Evolutionary conservation across 2,888 invertebrate genomes (phyloP).

Genomic region (Agrenia bidenticulata): DNA sequence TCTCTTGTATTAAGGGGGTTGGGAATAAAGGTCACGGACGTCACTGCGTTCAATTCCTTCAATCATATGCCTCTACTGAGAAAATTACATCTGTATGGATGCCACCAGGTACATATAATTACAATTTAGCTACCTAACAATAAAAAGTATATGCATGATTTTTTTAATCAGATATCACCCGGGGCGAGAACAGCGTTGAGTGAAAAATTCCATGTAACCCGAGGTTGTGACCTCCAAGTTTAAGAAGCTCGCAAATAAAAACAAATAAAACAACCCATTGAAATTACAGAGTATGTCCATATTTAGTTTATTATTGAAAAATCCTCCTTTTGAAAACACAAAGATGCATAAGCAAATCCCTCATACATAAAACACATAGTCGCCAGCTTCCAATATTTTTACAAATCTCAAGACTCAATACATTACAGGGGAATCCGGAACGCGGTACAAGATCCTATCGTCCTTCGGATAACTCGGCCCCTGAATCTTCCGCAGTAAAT

Average conservation of each 20-base stretch:
- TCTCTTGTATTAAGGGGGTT: slow-evolving; percentile 44
- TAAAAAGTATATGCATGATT: not conserved
- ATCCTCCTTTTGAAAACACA: too few relatives aligned
- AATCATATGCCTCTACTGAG: slow-evolving; percentile 41
- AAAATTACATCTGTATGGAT: slow-evolving; percentile 48
- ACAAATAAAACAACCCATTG: not conserved
- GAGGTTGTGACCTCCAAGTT: slow-evolving; percentile 39
- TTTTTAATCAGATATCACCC: slow-evolving; percentile 24
- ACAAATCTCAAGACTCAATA: not conserved
- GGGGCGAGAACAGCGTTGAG: slow-evolving; percentile 21
- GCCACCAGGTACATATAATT: slow-evolving; percentile 35
- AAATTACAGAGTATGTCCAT: too few relatives aligned
- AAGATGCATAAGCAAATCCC: too few relatives aligned
- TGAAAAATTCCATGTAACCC: slow-evolving; percentile 32
- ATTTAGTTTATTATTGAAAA: too few relatives aligned
- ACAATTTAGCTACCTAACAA: not conserved
- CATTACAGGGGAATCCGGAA: slow-evolving; percentile 21
- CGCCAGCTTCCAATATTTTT: not conserved
- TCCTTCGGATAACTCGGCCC: slow-evolving; percentile 29
- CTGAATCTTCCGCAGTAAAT: slow-evolving; percentile 25
- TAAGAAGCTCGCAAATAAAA: too few relatives aligned
- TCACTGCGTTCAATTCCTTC: slow-evolving; percentile 44
- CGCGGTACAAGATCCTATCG: slow-evolving; percentile 37
- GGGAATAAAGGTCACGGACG: slow-evolving; percentile 50
- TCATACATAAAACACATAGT: not conserved